Conservation (phyloP, 2,888 invertebrate genomes). For the Aromia moschata region DNA sequence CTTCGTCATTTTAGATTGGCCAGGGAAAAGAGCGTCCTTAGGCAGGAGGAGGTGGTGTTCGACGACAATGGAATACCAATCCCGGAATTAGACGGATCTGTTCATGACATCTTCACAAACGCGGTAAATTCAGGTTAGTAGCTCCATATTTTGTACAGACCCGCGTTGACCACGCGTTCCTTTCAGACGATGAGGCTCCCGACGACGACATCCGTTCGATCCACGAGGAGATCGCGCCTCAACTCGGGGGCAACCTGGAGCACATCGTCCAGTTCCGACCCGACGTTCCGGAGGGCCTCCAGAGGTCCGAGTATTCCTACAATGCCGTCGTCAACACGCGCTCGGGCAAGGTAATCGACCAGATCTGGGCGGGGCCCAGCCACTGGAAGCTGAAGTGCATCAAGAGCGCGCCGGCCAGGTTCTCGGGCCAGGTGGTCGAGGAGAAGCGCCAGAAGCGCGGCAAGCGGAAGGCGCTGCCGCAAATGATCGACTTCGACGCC, state of each 20-base stretch:
- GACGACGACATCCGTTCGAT: constrained; percentile 17
- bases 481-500: constrained; percentile 28
- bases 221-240: constrained; percentile 18
- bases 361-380: constrained; percentile 82
- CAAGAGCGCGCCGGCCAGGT: constrained; percentile 18
- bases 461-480: constrained; percentile 36
- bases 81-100: constrained; percentile 60
- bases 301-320: constrained; percentile 76
- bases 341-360: constrained; percentile 48
- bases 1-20: constrained; percentile 28
- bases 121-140: constrained; percentile 29
- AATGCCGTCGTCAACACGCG: constrained; percentile 64
- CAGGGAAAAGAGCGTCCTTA: constrained; percentile 23
- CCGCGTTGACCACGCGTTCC: neutral
- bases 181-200: constrained; percentile 7
- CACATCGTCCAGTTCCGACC: constrained; percentile 36
- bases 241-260: constrained; percentile 21
- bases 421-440: neutral
- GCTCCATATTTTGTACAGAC: neutral
- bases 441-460: constrained; percentile 37
- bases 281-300: constrained; percentile 58
- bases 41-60: constrained; percentile 43
- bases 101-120: constrained; percentile 60
- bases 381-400: constrained; percentile 80
- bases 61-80: constrained; percentile 55